These are phyloP conservation scores for Argyrosomus japonicus DNA, from an alignment of 2,113 vertebrate genomes.

Conservation along the genomic window DNA sequence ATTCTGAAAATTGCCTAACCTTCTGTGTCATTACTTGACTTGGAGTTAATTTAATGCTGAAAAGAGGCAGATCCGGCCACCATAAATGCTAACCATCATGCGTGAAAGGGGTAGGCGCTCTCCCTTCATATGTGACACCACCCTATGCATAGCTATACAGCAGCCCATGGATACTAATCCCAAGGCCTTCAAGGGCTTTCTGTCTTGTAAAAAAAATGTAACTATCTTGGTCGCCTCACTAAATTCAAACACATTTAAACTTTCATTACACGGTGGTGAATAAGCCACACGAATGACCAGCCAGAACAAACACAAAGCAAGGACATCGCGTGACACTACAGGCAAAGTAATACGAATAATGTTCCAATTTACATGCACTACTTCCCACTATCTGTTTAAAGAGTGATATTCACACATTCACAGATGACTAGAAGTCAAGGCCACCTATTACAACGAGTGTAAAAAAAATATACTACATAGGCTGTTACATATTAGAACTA, in stretches of 20 bases:
- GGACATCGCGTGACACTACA: conserved; percentile 11
- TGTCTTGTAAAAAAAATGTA: conserved; percentile 5
- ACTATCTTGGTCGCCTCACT: neutral
- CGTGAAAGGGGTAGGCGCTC: conserved; percentile 14
- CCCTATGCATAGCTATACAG: neutral
- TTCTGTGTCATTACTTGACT: conserved; percentile 52
- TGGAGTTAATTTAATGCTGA: conserved; percentile 62
- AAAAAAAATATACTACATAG: conserved; percentile 1
- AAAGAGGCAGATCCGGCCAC: conserved; percentile 33
- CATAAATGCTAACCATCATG: conserved; percentile 49
- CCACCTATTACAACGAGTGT: neutral
- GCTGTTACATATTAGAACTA: neutral
- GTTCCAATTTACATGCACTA: conserved; percentile 41
- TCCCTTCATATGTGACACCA: conserved; percentile 17
- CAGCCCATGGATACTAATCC: conserved; percentile 6
- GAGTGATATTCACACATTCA: conserved; percentile 41
- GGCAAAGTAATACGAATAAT: conserved; percentile 33
- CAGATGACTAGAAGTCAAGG: conserved; percentile 19
- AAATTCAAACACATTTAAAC: conserved; percentile 13
- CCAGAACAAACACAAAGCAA: conserved; percentile 9
- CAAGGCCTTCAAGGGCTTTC: neutral
- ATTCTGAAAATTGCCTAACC: conserved; percentile 65
- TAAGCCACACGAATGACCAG: conserved; percentile 4
- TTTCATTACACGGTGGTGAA: conserved; percentile 14
- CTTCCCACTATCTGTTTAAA: conserved; percentile 28